A percentile compares a stretch with the other conserved stretches of the same genome.
Evolutionary conservation across 2,797 vertebrate genomes (phyloP).

Genomic region (Gila robusta): DNA sequence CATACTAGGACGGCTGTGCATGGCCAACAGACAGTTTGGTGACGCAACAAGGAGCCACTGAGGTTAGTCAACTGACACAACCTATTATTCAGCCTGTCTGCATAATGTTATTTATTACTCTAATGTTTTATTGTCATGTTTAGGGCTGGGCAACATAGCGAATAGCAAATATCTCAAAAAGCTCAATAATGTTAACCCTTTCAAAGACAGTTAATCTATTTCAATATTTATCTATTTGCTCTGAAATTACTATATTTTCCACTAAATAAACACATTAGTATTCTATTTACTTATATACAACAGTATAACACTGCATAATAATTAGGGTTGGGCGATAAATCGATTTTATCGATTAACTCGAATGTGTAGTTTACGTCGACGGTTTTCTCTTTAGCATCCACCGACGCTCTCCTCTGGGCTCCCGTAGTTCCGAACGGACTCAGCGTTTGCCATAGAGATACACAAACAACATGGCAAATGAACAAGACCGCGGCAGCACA

Average conservation of each 20-base stretch:
- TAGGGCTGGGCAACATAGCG: neutral
- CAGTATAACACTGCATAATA: neutral
- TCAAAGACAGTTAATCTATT: neutral
- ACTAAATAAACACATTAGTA: neutral
- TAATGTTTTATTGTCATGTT: neutral
- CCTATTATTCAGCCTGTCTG: neutral
- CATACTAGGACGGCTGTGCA: conserved; percentile 82
- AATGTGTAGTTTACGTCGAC: too few relatives aligned
- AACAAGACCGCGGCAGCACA: too few relatives aligned
- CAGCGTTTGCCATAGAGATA: too few relatives aligned
- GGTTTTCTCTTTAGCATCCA: too few relatives aligned
- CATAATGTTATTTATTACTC: neutral
- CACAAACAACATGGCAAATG: too few relatives aligned
- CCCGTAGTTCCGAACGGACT: too few relatives aligned
- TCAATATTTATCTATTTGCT: too few relatives aligned
- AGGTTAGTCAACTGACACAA: conserved; percentile 73
- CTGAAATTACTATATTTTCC: neutral
- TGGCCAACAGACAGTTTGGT: conserved; percentile 84
- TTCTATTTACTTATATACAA: neutral
- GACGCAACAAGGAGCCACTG: conserved; percentile 80
- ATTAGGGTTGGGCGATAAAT: too few relatives aligned
- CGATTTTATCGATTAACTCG: too few relatives aligned
- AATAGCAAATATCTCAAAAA: neutral
- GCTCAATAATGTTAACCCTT: neutral
- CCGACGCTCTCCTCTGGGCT: too few relatives aligned